Conservation (phyloP, 1,140 invertebrate species). For the Physella acuta region DNA sequence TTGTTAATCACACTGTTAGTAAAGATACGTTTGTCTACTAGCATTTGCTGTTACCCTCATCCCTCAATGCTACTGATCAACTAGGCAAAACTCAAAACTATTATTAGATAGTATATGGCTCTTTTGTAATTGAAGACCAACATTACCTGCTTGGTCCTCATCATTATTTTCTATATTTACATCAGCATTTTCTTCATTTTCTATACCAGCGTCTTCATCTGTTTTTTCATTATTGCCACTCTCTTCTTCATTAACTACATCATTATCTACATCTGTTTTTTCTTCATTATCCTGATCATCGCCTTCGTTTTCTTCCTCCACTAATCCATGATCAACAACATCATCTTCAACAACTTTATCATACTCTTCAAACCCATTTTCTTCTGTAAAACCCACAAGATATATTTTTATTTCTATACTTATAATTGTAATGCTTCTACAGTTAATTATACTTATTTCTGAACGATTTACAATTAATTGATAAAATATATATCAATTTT, state of each 20-base stretch:
- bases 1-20: too few relatives aligned
- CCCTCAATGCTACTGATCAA: too few relatives aligned
- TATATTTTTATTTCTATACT: too few relatives aligned
- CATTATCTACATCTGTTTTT: neutral
- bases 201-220: conserved; percentile 4
- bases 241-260: neutral
- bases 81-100: too few relatives aligned
- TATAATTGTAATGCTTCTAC: too few relatives aligned
- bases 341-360: neutral
- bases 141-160: neutral
- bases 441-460: too few relatives aligned
- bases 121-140: neutral
- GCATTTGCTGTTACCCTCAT: too few relatives aligned
- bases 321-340: neutral
- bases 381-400: too few relatives aligned
- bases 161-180: neutral
- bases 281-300: conserved; percentile 1
- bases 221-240: neutral
- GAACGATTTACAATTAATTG: too few relatives aligned
- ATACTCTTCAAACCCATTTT: too few relatives aligned
- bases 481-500: too few relatives aligned
- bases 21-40: too few relatives aligned
- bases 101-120: neutral
- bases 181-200: conserved; percentile 1
- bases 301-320: neutral